Base-by-base conservation (phyloP, 1,140 invertebrate species). In the Stegodyphus mimosarum region DNA sequence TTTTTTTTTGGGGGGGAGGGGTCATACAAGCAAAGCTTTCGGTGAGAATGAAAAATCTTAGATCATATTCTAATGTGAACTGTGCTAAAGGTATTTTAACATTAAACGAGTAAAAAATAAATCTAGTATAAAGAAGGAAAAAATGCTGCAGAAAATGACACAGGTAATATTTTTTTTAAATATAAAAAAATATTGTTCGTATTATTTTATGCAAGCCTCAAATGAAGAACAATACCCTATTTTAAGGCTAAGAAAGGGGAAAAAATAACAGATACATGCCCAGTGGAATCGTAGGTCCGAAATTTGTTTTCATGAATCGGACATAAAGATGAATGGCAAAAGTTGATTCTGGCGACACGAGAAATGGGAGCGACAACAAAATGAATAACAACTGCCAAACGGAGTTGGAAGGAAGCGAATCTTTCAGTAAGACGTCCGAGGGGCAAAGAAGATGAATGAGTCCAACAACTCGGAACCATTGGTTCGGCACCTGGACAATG, bases 361-460 rank as follows among this genome's bases (percentile, higher is more conserved):
- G 69, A 50, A 81, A 81, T 72, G 78, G 78, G 78, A 69, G 52
- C 78, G 78, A 81, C 78, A 81, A 81, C 78, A 60, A 81, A 81
- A 81, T 81, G 78, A 81, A 81, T 81, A 81, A 81, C 78, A 72
- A 81, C 78, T 81, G 78, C 78, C 78, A 81, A 81, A 81, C 53
- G 69, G 78, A 81, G 78, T 81, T 81, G 69, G 78, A 71, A 72
- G 63, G 75, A 55, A 77, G 63, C 50, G 55, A 67, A 77, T 33
- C 55, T 66, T 60, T 60, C 60, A 77, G 52, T 66, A 75, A 33
- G n/a, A 18, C 76, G 52, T 79, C 66, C 76, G 50, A 71, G 69
- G 11, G 53, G 53, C 33, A 9, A 60, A 60, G 69, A 81, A 33
- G 33, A 33, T 33, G 33, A 33, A 33, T 81, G 78, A 72, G 53